Base-by-base conservation (phyloP, 2,888 invertebrate species). In the Alloplasta piceator region DNA sequence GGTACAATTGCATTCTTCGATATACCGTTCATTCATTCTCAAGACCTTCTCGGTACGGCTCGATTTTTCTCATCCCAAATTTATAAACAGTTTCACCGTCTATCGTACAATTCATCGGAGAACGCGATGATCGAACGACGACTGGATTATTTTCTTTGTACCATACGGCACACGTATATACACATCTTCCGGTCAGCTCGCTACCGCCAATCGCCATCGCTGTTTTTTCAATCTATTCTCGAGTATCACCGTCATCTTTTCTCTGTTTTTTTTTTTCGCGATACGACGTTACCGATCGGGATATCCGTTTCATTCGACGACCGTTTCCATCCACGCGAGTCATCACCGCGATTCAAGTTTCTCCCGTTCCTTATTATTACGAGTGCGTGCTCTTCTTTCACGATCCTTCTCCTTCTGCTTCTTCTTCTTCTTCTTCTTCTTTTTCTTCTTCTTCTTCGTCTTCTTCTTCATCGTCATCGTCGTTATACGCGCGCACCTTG, bases 401-500 rank as follows among this genome's bases (percentile, higher is more conserved):
- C 3, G 3, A 16, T 16, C 6, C 16, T 26, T 50, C 52, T 72
- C 50, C 39, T 41, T 61, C 48, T 77, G n/a, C n/a, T n/a, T n/a
- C n/a, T n/a, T n/a, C n/a, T n/a, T n/a, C n/a, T n/a, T n/a, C n/a
- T n/a, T n/a, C n/a, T n/a, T n/a, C n/a, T n/a, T n/a, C n/a, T n/a
- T n/a, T n/a, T n/a, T n/a, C n/a, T n/a, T n/a, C n/a, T n/a, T n/a
- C n/a, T n/a, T n/a, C n/a, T n/a, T n/a, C n/a, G n/a, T n/a, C 16
- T 26, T 50, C 52, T 72, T 50, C 39, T 41, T 61, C 48, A 71
- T 26, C 12, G n/a, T 76, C 50, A 64, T 77, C 50, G n/a, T 77
- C 43, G 50, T 46, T 80, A 84, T 26, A 1, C 78, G 82, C 78
- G 74, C 70, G 78, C 76, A 83, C 66, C 60, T 83, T 72, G 70